These are phyloP conservation scores for Lucilia cuprina DNA, from an alignment of 1,140 invertebrate species.

Conservation along the genomic window DNA sequence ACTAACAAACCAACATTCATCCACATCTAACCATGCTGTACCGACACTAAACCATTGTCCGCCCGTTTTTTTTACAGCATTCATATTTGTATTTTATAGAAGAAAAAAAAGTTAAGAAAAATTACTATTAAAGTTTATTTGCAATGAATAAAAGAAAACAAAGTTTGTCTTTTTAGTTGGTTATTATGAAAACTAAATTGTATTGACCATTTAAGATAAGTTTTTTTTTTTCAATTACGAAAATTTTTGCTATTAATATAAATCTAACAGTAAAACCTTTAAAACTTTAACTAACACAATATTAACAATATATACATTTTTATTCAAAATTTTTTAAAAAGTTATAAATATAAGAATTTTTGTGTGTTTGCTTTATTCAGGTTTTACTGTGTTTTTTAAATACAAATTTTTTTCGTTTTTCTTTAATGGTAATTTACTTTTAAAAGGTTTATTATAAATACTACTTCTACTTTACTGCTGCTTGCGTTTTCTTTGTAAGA, in stretches of 20 bases:
- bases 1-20: background rate
- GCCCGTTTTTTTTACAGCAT: slow-evolving; percentile 16
- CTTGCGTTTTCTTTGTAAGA: too few species aligned
- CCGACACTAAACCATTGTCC: slow-evolving; percentile 2
- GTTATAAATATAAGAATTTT: too few species aligned
- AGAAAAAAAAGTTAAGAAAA: background rate
- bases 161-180: background rate
- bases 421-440: background rate
- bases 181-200: background rate
- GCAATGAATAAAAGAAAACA: background rate
- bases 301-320: too few species aligned
- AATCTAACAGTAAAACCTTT: too few species aligned
- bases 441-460: background rate
- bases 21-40: background rate
- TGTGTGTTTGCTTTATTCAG: background rate
- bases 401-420: background rate
- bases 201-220: slow-evolving; percentile 31
- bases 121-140: slow-evolving; percentile 29
- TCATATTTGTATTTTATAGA: background rate
- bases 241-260: background rate
- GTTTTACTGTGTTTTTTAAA: background rate
- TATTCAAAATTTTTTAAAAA: too few species aligned
- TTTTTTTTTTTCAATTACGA: background rate
- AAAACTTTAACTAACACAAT: too few species aligned
- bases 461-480: too few species aligned